Evolutionary conservation across 2,888 invertebrate species (phyloP).

Genomic region (Nemotelus nigrinus): DNA sequence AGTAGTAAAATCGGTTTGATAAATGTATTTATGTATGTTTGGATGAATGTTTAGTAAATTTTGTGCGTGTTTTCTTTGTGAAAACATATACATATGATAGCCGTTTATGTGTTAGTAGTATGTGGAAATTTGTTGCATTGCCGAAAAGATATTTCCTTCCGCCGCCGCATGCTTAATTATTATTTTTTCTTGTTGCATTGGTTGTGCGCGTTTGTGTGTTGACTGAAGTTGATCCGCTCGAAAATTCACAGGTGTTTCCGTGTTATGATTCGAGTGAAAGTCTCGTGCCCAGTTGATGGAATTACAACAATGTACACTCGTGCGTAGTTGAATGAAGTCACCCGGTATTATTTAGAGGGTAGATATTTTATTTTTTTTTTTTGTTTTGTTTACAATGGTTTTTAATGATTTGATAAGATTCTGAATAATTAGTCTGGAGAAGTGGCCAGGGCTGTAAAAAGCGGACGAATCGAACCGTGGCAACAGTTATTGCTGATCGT

Average conservation of each 20-base stretch:
- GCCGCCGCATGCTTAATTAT: conserved; percentile 9
- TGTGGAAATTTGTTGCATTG: conserved; percentile 22
- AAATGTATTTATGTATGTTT: background rate
- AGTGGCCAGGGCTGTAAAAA: too few species aligned
- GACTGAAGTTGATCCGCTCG: background rate
- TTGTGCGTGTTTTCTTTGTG: conserved; percentile 12
- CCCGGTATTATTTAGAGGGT: too few species aligned
- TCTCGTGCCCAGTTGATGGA: too few species aligned
- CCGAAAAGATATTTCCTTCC: conserved; percentile 27
- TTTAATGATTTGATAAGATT: too few species aligned
- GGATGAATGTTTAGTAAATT: background rate
- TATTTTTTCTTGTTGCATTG: conserved; percentile 41
- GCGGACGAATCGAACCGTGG: too few species aligned
- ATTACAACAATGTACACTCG: too few species aligned
- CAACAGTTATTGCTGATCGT: too few species aligned
- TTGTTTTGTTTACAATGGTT: too few species aligned
- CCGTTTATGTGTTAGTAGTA: background rate
- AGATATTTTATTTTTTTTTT: too few species aligned
- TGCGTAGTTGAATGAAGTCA: too few species aligned
- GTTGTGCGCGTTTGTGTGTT: conserved; percentile 22
- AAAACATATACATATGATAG: background rate
- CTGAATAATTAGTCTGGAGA: too few species aligned
- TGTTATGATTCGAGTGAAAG: too few species aligned
- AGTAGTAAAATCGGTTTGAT: conserved; percentile 16
- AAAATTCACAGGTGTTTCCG: background rate